A percentile compares a stretch with the other conserved stretches of the same genome.
These are phyloP conservation scores for Astreopora myriophthalma DNA, from an alignment of 64 coral and sea anemone species.

Conservation along the genomic window DNA sequence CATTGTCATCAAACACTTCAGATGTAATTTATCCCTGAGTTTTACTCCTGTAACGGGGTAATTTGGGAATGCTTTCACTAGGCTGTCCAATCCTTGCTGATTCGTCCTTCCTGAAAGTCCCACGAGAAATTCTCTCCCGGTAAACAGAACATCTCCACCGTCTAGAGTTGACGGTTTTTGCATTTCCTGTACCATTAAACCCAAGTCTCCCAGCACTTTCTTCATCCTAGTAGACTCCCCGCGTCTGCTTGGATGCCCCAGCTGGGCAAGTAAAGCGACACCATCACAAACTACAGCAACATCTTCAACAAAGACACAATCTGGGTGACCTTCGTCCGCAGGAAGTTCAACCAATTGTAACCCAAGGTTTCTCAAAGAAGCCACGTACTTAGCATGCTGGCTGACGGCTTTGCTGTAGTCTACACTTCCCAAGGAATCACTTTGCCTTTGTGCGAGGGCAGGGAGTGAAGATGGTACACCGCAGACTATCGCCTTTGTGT, in stretches of 20 bases:
- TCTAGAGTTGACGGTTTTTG: slow-evolving; percentile 75
- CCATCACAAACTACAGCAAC: slow-evolving; percentile 74
- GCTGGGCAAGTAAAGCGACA: slow-evolving; percentile 56
- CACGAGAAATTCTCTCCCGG: slow-evolving; percentile 90
- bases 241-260: slow-evolving; percentile 81
- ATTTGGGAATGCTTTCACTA: slow-evolving; percentile 72
- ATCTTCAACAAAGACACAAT: slow-evolving; percentile 99
- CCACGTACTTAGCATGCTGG: slow-evolving; percentile 67
- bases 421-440: slow-evolving; percentile 32
- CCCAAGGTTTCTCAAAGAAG: slow-evolving; percentile 79
- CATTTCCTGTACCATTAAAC: slow-evolving; percentile 80
- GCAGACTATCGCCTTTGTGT: slow-evolving; percentile 82
- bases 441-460: slow-evolving; percentile 58
- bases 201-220: slow-evolving; percentile 35
- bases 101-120: slow-evolving; percentile 79
- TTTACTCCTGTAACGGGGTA: slow-evolving; percentile 72
- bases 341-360: slow-evolving; percentile 74
- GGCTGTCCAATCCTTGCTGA: slow-evolving; percentile 49
- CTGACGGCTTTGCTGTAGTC: slow-evolving; percentile 59
- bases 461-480: slow-evolving; percentile 76
- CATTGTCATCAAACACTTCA: slow-evolving; percentile 92
- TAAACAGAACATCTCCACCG: slow-evolving; percentile 97
- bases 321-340: slow-evolving; percentile 78
- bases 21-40: slow-evolving; percentile 67
- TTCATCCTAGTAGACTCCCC: slow-evolving; percentile 77